Base-by-base conservation (phyloP, 1,140 invertebrate species). In the Drosophila baimaii region DNA sequence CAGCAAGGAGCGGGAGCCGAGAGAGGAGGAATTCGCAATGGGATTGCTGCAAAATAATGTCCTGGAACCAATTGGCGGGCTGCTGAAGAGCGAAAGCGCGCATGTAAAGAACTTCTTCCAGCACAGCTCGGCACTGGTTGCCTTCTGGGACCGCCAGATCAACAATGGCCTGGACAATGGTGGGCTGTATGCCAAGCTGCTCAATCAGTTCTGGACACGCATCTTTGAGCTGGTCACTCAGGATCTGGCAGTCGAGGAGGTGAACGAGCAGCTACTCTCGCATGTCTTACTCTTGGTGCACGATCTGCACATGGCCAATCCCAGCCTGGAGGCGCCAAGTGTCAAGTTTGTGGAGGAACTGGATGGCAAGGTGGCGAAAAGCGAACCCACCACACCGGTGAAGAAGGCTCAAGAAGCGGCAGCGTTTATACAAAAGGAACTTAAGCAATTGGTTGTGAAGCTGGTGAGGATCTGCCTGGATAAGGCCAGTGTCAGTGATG, bases 81-180 rank as follows among this genome's bases (percentile, higher is more conserved):
- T 92, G 62, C 73, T 94, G 6, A 91, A 54, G 8, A 92, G 93
- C 56, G 86, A 90, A 23, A 77, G 75, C 35, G 37, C 62, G 1
- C 85, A 91, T 23, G 92, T 92, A 55, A 92, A 93, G 68, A 86
- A 90, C 15, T 88, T 94, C 44, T 94, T 93, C 62, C 91, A 90
- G 37, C 93, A 95, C 63, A 90, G 93, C 2, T 90, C 93, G 0
- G 90, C 91, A 6, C 70, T 95, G 8, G 52, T 94, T 19, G 93
- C 93, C 12, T 94, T 94, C 54, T 95, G 94, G 93, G 93, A 93
- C 72, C 93, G 93, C 77, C 94, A 90, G 51, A 80, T 86, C 29
- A 72, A 77, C 47, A 73, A 66, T 47, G 63, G 56, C n/a, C 25
- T 29, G 15, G 77, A 79, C 31, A 81, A 68, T 9, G 65, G 51